These are phyloP conservation scores for Heterohyrax brucei DNA, from an alignment of 2,797 vertebrate genomes.

Conservation along the genomic window DNA sequence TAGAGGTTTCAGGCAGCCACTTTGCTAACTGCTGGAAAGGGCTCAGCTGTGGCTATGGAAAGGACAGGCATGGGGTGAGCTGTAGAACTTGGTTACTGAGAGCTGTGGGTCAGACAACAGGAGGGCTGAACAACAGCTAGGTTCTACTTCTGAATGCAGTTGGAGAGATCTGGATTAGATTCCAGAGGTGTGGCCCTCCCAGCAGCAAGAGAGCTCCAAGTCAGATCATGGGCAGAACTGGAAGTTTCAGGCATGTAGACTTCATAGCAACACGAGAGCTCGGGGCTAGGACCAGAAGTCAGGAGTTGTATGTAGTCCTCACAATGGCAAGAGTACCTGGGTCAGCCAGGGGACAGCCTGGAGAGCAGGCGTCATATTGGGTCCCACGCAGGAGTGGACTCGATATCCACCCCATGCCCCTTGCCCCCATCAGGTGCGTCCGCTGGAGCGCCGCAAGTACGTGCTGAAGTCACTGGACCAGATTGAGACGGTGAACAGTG, in stretches of 20 bases:
- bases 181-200: not conserved
- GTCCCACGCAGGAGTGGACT: not conserved
- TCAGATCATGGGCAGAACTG: not conserved
- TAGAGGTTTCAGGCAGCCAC: not conserved
- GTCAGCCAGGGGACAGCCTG: too few relatives aligned
- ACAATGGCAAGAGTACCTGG: not conserved
- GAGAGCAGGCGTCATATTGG: too few relatives aligned
- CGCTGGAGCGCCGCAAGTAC: slow-evolving; percentile 86
- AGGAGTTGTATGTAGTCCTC: not conserved
- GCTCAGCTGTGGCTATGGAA: not conserved
- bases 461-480: slow-evolving; percentile 91
- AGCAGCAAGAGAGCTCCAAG: not conserved
- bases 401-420: fast-evolving
- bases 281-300: not conserved
- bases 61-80: not conserved
- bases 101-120: not conserved
- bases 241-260: not conserved
- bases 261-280: not conserved
- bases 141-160: not conserved
- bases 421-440: slow-evolving; percentile 64
- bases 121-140: not conserved
- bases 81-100: not conserved
- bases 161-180: not conserved
- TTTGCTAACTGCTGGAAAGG: not conserved
- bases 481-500: slow-evolving; percentile 81